A percentile compares a stretch with the other conserved stretches of the same genome.
Conservation (phyloP, 2,888 invertebrate genomes). For the Platypus cylindrus region DNA sequence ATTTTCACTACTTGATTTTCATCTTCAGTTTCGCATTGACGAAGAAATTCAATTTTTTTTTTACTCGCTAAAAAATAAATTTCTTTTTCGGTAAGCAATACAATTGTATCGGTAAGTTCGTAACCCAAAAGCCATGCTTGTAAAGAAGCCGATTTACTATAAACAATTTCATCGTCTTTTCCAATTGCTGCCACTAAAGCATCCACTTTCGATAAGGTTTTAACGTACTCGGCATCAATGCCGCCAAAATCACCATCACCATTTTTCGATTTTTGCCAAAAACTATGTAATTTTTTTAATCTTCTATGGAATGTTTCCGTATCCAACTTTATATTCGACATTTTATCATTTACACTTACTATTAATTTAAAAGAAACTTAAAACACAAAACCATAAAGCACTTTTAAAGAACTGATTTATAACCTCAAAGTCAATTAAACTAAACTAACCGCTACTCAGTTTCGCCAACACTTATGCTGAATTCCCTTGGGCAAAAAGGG, state of each 20-base stretch:
- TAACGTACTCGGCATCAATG: conserved; percentile 54
- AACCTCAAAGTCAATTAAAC: too few relatives aligned
- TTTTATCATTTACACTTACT: too few relatives aligned
- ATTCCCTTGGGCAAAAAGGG: too few relatives aligned
- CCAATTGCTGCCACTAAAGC: conserved; percentile 87
- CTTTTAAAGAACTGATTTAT: too few relatives aligned
- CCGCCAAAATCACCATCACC: conserved; percentile 60
- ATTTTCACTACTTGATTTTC: conserved; percentile 70
- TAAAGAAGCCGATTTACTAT: conserved; percentile 91
- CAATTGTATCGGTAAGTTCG: conserved; percentile 90
- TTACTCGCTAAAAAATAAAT: conserved; percentile 90
- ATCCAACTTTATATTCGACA: conserved; percentile 66
- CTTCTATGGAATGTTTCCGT: conserved; percentile 88
- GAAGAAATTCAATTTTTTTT: conserved; percentile 94
- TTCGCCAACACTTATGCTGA: too few relatives aligned
- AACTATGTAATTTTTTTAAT: conserved; percentile 74
- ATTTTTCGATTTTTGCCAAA: conserved; percentile 63
- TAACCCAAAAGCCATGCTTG: conserved; percentile 97
- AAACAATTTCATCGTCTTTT: conserved; percentile 87
- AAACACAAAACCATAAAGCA: too few relatives aligned
- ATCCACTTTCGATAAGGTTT: conserved; percentile 70
- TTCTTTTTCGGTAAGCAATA: conserved; percentile 74
- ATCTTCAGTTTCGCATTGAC: conserved; percentile 79
- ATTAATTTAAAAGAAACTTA: too few relatives aligned
- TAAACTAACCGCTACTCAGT: too few relatives aligned